These are phyloP conservation scores for Dolichopus griseipennis DNA, from an alignment of 2,888 invertebrate genomes.

Conservation along the genomic window DNA sequence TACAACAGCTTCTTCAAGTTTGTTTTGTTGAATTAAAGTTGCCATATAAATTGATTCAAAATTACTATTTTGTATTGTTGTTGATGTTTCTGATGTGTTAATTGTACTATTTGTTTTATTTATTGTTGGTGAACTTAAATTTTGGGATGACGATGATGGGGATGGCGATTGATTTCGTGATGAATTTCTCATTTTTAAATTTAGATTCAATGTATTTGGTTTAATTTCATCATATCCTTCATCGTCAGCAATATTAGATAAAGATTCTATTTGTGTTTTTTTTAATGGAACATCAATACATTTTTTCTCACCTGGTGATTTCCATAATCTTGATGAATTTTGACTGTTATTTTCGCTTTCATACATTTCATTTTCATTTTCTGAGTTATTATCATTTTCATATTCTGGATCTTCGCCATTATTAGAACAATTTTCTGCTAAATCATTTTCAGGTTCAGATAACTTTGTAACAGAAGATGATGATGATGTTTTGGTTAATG, in stretches of 20 bases:
- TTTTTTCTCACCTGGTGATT: conserved; percentile 27
- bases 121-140: neutral
- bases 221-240: neutral
- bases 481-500: neutral
- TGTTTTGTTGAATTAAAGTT: conserved; percentile 24
- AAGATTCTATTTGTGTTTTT: neutral
- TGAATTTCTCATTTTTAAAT: neutral
- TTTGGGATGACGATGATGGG: neutral
- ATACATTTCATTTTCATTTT: neutral
- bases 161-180: conserved; percentile 9
- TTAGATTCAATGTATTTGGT: neutral
- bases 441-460: conserved; percentile 8
- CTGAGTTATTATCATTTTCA: neutral
- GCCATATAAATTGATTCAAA: conserved; percentile 24
- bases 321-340: conserved; percentile 22
- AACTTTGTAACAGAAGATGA: neutral
- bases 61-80: conserved; percentile 8
- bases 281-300: conserved; percentile 18
- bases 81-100: neutral
- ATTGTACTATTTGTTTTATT: neutral
- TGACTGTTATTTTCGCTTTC: conserved; percentile 13
- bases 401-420: neutral
- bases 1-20: conserved; percentile 29
- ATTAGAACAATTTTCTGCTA: neutral
- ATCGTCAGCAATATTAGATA: conserved; percentile 9